Conservation (phyloP, 2,113 vertebrate species). For the Nycticorax nycticorax region DNA sequence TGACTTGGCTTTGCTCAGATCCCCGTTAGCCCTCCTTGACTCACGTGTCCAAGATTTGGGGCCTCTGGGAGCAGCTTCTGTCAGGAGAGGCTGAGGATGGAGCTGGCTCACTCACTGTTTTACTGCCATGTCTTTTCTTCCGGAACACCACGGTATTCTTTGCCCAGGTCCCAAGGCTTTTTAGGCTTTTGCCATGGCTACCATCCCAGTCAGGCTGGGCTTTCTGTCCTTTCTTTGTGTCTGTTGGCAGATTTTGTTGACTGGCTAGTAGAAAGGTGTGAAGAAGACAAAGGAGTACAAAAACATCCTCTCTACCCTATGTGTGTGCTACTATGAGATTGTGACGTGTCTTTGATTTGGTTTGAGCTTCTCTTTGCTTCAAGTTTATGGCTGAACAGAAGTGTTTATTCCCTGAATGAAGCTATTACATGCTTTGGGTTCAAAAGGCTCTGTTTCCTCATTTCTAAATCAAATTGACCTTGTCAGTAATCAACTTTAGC, state of each 20-base stretch:
- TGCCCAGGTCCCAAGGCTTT: background rate
- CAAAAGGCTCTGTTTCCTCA: background rate
- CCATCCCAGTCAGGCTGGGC: too few relatives aligned
- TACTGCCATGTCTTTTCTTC: background rate
- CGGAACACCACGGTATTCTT: background rate
- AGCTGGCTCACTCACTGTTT: background rate
- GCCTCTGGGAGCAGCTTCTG: background rate
- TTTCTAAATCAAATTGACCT: background rate
- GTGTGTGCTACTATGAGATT: background rate
- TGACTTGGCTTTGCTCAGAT: background rate
- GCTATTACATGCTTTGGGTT: background rate
- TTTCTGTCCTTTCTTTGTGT: background rate
- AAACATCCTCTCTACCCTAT: background rate
- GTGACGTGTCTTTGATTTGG: background rate
- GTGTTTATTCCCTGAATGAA: background rate
- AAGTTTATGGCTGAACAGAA: background rate
- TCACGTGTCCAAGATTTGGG: background rate
- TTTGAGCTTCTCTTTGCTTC: background rate
- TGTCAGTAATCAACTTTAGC: background rate
- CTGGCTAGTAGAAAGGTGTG: background rate
- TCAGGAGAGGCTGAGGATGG: background rate
- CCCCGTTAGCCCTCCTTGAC: background rate
- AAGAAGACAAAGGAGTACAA: background rate
- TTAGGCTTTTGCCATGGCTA: background rate
- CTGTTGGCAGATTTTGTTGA: background rate